Base-by-base conservation (phyloP, 2,797 vertebrate genomes). In the Crax fasciolata region DNA sequence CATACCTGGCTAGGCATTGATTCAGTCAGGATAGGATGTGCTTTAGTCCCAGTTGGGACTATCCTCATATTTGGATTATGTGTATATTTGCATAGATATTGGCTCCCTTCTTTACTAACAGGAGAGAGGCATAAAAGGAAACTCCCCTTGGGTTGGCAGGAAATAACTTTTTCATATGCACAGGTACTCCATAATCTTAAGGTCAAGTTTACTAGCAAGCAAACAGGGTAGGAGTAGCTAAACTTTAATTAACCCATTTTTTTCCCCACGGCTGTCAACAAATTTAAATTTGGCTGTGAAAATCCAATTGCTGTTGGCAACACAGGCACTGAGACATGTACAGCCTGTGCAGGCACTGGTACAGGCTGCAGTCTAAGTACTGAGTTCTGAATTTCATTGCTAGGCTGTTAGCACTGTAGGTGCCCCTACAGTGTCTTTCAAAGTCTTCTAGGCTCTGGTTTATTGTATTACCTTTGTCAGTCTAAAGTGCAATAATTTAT, bases 391-490 rank as follows among this genome's bases (percentile, higher is more conserved):
- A 80, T 81, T 81, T 71, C 80, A 87, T 66, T 61, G 38, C 54
- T 43, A 32, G 55, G 77, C 75, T 92, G 32, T 59, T 85, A 35
- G 35, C 35, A 35, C 35, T 35, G 35, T 35, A 66, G 52, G 70
- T 87, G 68, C 66, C 68, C 66, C 58, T 75, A 86, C 74, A 30
- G 71, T 11, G 70, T 81, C 82, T 94, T 89, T 91, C 63, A 46
- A 63, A 89, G 83, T 87, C 65, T 95, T 91, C 63, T 27, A 77
- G 79, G 73, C 32, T 93, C 61, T 57, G 57, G 39, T 95, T 93
- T 96, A 92, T 91, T 94, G 59, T 89, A 74, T 94, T 93, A 84
- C 74, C 52, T 94, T 88, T 87, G 83, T 84, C 89, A 88, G 48
- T 73, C 71, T 90, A 71, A 91, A 84, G 49, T 35, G 41, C 52